Evolutionary conservation across 1,140 invertebrate genomes (phyloP), one percentile per base, ranked within the genome.

Genomic region (Branchinecta lynchi): DNA sequence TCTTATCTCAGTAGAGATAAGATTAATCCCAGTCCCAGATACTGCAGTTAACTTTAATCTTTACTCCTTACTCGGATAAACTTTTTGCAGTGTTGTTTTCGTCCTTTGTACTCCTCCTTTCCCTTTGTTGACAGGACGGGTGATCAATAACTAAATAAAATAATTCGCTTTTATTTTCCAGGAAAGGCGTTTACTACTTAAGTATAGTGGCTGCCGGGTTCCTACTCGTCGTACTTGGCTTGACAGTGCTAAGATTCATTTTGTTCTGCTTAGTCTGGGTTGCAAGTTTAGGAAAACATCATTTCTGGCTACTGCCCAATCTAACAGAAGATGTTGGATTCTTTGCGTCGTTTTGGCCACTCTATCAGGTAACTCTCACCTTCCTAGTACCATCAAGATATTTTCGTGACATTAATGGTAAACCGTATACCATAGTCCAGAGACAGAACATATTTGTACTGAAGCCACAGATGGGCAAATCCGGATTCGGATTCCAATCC

Each of bases 291-390:
- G 93, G 95, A 5, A 86, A 88, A 77, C 89, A 97, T 79, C 93
- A 97, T 77, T 84, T 99, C 68, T 98, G 96, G 94, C 83, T 99
- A 68, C 83, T 99, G 71, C 96, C 96, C 0, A 99, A 99, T 82
- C 82, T 99, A 21, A 96, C 94, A 3, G 96, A 98, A 80, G 96
- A 99, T 81, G 96, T 98, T 66, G 94, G 96, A 45, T 96, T 99
- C 82, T 91, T 98, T 70, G 95, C 96, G 60, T 98, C 95, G 1
- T 99, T 99, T 80, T 93, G 92, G 88, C 96, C 96, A 43, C 82
- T 98, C 3, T 99, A 98, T 82, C 89, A 90, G 78, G 90, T 92
- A 79, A 79, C 75, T 77, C 67, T 3, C 20, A 44, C 32, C 60
- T 15, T 69, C 15, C 10, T 17, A 60, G 8, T 17, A 44, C 15